Base-by-base conservation (phyloP, 2,113 vertebrate genomes). In the Psilopogon haemacephalus region DNA sequence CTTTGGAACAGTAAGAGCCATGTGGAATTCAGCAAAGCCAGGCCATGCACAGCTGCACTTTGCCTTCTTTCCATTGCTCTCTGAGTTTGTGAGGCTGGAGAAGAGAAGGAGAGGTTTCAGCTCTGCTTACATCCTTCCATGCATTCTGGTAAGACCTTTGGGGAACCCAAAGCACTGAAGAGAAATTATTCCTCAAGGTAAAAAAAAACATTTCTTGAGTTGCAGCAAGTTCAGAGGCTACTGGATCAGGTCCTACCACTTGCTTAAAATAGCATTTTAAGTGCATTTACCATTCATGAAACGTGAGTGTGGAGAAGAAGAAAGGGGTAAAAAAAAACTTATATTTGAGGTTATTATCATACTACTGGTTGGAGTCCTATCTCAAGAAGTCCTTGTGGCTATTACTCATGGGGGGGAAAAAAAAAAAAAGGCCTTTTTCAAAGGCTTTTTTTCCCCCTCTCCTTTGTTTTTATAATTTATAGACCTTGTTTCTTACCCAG, bases 261-360 rank as follows among this genome's bases (percentile, higher is more conserved):
- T 81, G 42, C 60, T 48, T 86, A 35, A 86, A 88, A 77, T 12
- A 70, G 33, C 44, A n/a, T 42, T 65, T 93, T 42, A 52, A 71
- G n/a, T 50, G 30, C 12, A 38, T 70, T 62, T 85, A 11, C 9
- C 28, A 28, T 85, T 89, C 2, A 0, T 20, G 15, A 89, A 73
- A 76, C 13, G 11, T 20, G 9, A 46, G 17, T n/a, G 70, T 84
- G 50, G 42, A 8, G 18, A 44, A 44, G 18, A 38, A 85, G n/a
- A n/a, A n/a, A n/a, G n/a, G n/a, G n/a, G n/a, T n/a, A n/a, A 91
- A 48, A 40, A 79, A 11, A 42, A 55, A 11, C 19, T 74, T 84
- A 8, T 60, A 7, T 48, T 73, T 44, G 37, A 60, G 26, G 18
- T 71, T 89, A 50, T 56, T 84, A 46, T 15, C 21, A 46, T 26